These are phyloP conservation scores for Lapara coniferarum DNA, from an alignment of 2,888 invertebrate genomes.

Conservation along the genomic window DNA sequence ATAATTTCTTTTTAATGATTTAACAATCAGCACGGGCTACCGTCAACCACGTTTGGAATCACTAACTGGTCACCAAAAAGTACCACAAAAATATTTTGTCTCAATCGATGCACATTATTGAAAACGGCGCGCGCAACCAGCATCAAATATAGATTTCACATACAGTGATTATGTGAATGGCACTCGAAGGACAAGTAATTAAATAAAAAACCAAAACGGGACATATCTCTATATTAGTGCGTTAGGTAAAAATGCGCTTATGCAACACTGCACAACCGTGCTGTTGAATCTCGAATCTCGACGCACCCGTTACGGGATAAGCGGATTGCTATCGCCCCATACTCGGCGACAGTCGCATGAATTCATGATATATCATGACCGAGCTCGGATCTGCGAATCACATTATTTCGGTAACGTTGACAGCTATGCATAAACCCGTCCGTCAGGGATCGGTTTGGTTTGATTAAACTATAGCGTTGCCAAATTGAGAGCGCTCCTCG, in stretches of 20 bases:
- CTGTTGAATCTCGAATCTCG: constrained; percentile 34
- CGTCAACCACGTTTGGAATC: not conserved
- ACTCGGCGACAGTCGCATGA: constrained; percentile 81
- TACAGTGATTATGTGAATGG: constrained; percentile 25
- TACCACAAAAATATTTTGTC: not conserved
- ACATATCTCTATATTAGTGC: constrained; percentile 31
- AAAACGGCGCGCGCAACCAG: constrained; percentile 8
- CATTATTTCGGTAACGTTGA: constrained; percentile 64
- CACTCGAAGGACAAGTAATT: constrained; percentile 30
- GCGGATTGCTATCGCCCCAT: constrained; percentile 83
- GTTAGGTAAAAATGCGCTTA: constrained; percentile 63
- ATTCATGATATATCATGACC: constrained; percentile 66
- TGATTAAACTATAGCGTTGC: constrained; percentile 69
- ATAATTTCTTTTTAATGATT: not conserved
- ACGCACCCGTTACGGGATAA: constrained; percentile 71
- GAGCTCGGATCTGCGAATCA: constrained; percentile 65
- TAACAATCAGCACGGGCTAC: not conserved
- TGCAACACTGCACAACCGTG: constrained; percentile 45
- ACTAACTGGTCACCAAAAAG: not conserved
- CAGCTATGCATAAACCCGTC: constrained; percentile 62
- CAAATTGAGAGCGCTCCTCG: constrained; percentile 57
- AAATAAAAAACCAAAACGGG: constrained; percentile 29
- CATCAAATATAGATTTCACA: constrained; percentile 7
- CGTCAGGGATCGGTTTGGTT: constrained; percentile 46
- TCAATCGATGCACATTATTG: not conserved